Evolutionary conservation across 2,113 vertebrate genomes (phyloP).

Genomic region (Haliaeetus leucogaster): DNA sequence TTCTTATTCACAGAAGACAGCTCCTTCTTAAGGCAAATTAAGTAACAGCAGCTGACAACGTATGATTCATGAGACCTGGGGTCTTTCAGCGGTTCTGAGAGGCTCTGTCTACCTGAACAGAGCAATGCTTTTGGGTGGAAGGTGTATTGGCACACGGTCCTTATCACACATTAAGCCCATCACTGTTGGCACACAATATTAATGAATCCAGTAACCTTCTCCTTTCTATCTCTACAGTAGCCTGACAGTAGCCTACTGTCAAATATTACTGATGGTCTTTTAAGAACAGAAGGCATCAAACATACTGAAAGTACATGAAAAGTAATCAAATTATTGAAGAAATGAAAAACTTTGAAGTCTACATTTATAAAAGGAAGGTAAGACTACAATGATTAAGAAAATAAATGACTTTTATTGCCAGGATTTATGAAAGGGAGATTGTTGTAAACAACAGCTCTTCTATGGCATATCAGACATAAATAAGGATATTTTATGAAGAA

Average conservation of each 20-base stretch:
- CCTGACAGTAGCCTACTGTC: background rate
- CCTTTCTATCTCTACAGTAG: background rate
- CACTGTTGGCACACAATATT: background rate
- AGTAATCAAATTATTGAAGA: background rate
- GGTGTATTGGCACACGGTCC: too few relatives aligned
- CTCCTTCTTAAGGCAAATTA: slow-evolving; percentile 27
- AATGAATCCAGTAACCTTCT: background rate
- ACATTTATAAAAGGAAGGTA: background rate
- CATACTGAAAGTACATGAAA: background rate
- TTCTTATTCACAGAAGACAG: background rate
- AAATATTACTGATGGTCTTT: background rate
- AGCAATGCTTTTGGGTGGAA: background rate
- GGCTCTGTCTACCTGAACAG: background rate
- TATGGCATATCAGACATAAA: background rate
- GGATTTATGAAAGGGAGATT: background rate
- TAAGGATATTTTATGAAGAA: background rate
- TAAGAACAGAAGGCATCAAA: background rate
- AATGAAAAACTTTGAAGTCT: background rate
- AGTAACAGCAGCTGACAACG: background rate
- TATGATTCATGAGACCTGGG: background rate
- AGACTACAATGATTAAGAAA: background rate
- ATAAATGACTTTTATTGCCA: background rate
- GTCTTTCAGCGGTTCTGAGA: background rate
- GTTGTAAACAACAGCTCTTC: background rate
- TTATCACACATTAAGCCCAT: background rate